Conservation (phyloP, 2,113 vertebrate genomes). For the Pseudorhombus dupliciocellatus region DNA sequence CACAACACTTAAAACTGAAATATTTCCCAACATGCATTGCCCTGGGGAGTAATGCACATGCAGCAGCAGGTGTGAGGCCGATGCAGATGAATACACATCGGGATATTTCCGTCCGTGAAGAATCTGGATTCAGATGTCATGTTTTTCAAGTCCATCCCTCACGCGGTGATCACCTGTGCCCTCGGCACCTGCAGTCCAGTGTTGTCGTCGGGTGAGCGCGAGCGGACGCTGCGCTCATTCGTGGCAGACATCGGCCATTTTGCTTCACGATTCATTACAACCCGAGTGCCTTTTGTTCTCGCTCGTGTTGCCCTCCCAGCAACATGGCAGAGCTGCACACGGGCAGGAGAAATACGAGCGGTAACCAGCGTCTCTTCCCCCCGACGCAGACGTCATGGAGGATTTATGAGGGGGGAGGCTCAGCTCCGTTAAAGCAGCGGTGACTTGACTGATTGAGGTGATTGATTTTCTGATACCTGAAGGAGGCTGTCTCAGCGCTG, state of each 20-base stretch:
- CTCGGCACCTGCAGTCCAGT: not conserved
- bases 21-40: no score
- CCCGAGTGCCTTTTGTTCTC: constrained; percentile 70
- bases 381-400: constrained; percentile 39
- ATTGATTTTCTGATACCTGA: constrained; percentile 37
- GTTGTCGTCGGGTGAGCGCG: not conserved
- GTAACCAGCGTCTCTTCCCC: constrained; percentile 19
- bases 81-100: not conserved
- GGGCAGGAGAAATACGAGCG: constrained; percentile 31
- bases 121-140: not conserved
- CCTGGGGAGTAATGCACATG: no score
- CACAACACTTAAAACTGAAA: no score
- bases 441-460: constrained; percentile 33
- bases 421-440: constrained; percentile 5
- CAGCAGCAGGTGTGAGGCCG: not conserved
- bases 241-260: constrained; percentile 76
- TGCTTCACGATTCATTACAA: constrained; percentile 70
- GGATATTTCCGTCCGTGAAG: not conserved
- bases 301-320: constrained; percentile 41
- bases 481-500: constrained; percentile 24
- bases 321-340: constrained; percentile 61
- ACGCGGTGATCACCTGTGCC: not conserved
- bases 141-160: constrained; percentile 2
- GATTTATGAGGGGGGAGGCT: constrained; percentile 42
- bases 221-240: constrained; percentile 50